A percentile compares a stretch with the other conserved stretches of the same genome.
Evolutionary conservation across 2,888 invertebrate genomes (phyloP).

Genomic region (Chymomyza caudatula): DNA sequence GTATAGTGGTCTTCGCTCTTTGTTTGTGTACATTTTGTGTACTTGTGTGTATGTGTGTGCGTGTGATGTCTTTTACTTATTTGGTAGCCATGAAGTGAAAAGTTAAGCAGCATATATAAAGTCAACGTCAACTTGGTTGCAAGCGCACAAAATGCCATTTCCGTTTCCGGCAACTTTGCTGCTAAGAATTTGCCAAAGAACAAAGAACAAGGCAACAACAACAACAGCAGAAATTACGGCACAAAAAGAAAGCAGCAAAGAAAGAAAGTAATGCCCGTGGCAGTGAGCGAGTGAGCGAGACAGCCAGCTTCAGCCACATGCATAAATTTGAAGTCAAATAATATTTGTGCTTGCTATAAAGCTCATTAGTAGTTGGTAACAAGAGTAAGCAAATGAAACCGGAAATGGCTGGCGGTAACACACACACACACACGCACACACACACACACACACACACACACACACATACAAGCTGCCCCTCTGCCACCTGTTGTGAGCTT

Average conservation of each 20-base stretch:
- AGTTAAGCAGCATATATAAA: conserved; percentile 47
- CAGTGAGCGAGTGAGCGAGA: neutral
- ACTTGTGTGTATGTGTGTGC: neutral
- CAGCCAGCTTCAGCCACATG: conserved; percentile 19
- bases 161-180: conserved; percentile 68
- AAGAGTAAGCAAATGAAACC: conserved; percentile 33
- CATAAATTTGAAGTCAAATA: conserved; percentile 64
- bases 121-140: neutral
- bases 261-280: neutral
- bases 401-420: conserved; percentile 1
- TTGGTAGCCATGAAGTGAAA: conserved; percentile 47
- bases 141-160: conserved; percentile 61
- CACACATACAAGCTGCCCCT: conserved; percentile 22
- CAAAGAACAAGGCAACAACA: conserved; percentile 46
- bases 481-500: conserved; percentile 50
- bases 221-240: conserved; percentile 12
- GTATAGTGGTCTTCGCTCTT: neutral
- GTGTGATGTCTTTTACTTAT: conserved; percentile 46
- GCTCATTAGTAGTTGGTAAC: conserved; percentile 66
- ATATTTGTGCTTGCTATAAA: conserved; percentile 64
- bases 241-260: neutral
- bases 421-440: conserved; percentile 14
- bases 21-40: neutral
- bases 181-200: conserved; percentile 27
- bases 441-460: conserved; percentile 22